phyloP scores from a whole-genome alignment of 2,113 vertebrate genomes.

The Phocoena sinus region DNA sequence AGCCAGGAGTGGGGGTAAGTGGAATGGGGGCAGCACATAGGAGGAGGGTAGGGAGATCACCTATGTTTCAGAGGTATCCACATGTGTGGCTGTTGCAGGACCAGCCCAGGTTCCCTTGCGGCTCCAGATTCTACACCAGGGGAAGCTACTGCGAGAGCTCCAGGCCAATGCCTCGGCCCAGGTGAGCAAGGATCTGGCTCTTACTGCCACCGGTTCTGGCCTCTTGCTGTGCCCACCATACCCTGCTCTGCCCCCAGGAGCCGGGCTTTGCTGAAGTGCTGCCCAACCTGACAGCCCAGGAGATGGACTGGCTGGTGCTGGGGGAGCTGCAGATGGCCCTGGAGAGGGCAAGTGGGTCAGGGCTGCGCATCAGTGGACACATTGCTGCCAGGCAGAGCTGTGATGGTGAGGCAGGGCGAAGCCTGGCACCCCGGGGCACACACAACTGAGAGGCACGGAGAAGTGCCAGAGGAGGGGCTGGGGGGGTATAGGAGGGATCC shows the following conservation, averaged over 20 bases:
- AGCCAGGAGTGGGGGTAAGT: conserved; percentile 78
- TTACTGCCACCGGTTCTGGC: not conserved
- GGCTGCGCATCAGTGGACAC: conserved; percentile 85
- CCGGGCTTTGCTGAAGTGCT: conserved; percentile 94
- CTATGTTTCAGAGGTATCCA: not conserved
- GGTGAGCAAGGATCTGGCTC: conserved; percentile 76
- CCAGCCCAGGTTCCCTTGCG: conserved; percentile 80
- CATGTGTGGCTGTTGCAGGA: conserved; percentile 71
- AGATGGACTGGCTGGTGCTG: conserved; percentile 92
- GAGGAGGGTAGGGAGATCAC: not conserved
- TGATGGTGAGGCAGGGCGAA: conserved; percentile 85
- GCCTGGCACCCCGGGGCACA: not conserved
- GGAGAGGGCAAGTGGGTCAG: conserved; percentile 80
- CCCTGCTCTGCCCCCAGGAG: conserved; percentile 79
- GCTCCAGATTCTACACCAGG: conserved; percentile 89
- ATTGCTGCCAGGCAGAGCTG: conserved; percentile 91
- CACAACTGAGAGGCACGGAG: not conserved
- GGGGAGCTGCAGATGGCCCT: conserved; percentile 91
- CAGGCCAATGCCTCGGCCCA: conserved; percentile 87
- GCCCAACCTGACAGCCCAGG: conserved; percentile 86
- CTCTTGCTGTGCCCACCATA: not conserved
- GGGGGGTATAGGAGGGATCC: not conserved
- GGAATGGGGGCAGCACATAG: not conserved
- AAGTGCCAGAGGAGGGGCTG: not conserved
- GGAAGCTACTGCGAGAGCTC: conserved; percentile 88